Percentiles rank a stretch among this genome's conserved stretches.
phyloP scores from a whole-genome alignment of 1,140 invertebrate species.

The Agrypnia vestita region DNA sequence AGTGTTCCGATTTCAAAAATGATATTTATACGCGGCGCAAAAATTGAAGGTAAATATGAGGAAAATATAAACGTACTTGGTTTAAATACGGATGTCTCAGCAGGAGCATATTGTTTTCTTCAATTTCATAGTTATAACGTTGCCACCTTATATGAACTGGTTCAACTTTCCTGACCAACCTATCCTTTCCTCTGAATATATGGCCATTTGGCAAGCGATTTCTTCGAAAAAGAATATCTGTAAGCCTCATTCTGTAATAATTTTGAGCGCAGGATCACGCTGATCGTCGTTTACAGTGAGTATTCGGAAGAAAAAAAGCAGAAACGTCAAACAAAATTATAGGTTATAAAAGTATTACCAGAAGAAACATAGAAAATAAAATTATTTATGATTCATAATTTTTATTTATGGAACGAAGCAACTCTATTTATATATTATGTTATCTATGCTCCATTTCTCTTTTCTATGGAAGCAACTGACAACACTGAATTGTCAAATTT shows the following conservation, averaged over 20 bases:
- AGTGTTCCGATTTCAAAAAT: too few relatives aligned
- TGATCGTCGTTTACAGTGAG: background rate
- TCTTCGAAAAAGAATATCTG: slow-evolving; percentile 38
- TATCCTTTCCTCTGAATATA: slow-evolving; percentile 50
- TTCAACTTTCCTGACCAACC: slow-evolving; percentile 47
- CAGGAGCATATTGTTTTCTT: slow-evolving; percentile 52
- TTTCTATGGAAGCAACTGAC: too few relatives aligned
- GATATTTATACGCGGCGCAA: too few relatives aligned
- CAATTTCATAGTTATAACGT: slow-evolving; percentile 11
- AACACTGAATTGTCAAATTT: slow-evolving; percentile 26
- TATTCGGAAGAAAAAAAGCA: background rate
- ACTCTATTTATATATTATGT: too few relatives aligned
- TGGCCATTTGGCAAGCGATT: slow-evolving; percentile 52
- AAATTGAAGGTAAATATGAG: too few relatives aligned
- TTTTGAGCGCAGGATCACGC: background rate
- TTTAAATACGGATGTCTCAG: slow-evolving; percentile 53
- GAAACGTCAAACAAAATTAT: slow-evolving; percentile 10
- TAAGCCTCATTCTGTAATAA: slow-evolving; percentile 46
- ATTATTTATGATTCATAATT: too few relatives aligned
- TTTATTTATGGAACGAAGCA: too few relatives aligned
- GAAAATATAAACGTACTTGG: slow-evolving; percentile 15
- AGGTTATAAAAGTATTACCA: background rate
- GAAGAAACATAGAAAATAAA: too few relatives aligned
- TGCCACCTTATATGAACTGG: slow-evolving; percentile 10
- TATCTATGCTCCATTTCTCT: too few relatives aligned